These are phyloP conservation scores for Halocynthia aurantium DNA, from an alignment of 23 tunicate genomes.

Conservation along the genomic window DNA sequence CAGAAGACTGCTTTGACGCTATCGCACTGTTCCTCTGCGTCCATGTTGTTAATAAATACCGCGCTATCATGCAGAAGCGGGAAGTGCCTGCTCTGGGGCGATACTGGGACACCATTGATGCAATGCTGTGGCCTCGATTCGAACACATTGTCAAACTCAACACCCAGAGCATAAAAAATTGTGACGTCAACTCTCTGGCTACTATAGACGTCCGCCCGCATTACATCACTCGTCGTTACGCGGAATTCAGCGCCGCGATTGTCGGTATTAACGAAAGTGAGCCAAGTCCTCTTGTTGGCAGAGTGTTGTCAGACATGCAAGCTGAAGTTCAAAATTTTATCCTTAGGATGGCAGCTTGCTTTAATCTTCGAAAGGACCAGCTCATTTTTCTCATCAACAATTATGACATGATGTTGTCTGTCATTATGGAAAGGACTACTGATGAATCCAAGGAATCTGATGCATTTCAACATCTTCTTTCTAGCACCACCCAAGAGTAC, in stretches of 20 bases:
- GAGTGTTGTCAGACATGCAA: constrained; percentile 60
- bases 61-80: constrained; percentile 65
- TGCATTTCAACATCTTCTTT: constrained; percentile 81
- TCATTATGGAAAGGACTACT: constrained; percentile 71
- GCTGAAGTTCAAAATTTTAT: constrained; percentile 91
- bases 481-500: constrained; percentile 73
- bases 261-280: constrained; percentile 73
- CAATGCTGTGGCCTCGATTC: constrained; percentile 91
- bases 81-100: constrained; percentile 58
- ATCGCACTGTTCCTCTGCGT: constrained; percentile 85
- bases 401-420: constrained; percentile 96
- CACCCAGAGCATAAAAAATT: constrained; percentile 63
- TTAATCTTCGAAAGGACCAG: constrained; percentile 70
- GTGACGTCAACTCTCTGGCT: constrained; percentile 78
- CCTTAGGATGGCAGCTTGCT: constrained; percentile 73
- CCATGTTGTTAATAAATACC: constrained; percentile 66
- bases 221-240: constrained; percentile 92
- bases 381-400: constrained; percentile 93
- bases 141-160: constrained; percentile 66
- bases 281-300: constrained; percentile 65
- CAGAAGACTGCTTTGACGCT: constrained; percentile 71
- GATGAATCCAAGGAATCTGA: constrained; percentile 88
- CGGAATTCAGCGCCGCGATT: constrained; percentile 88
- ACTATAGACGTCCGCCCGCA: constrained; percentile 88
- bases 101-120: constrained; percentile 79